Evolutionary conservation across 2,113 vertebrate genomes (phyloP).

Genomic region (Tylochromis polylepis): DNA sequence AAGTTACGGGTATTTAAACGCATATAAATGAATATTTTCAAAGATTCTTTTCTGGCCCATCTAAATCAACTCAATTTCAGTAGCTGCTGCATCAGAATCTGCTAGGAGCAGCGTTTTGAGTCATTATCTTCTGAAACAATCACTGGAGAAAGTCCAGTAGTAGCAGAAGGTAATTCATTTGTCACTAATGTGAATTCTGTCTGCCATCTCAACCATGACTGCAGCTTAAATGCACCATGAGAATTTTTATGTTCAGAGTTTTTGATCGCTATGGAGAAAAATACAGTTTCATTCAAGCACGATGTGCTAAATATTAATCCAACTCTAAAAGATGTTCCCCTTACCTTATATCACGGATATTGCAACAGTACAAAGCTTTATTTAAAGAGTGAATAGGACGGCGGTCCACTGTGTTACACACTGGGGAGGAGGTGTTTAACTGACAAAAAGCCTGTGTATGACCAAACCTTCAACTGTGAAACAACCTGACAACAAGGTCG

Average conservation of each 20-base stretch:
- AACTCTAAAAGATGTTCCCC: not conserved
- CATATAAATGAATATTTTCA: not conserved
- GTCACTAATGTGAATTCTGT: not conserved
- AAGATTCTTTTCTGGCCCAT: not conserved
- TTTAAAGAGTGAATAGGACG: not conserved
- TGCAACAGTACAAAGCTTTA: not conserved
- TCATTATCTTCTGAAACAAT: not conserved
- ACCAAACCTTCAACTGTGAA: not conserved
- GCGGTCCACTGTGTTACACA: not conserved
- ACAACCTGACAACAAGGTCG: not conserved
- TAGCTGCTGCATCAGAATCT: not conserved
- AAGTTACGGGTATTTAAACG: not conserved
- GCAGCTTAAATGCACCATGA: not conserved
- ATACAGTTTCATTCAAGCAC: not conserved
- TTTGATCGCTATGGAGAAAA: not conserved
- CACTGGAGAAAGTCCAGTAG: not conserved
- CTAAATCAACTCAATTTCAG: not conserved
- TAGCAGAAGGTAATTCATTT: not conserved
- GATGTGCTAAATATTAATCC: not conserved
- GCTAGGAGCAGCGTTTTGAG: not conserved
- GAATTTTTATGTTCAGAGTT: not conserved
- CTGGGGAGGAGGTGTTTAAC: not conserved
- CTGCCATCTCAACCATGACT: not conserved
- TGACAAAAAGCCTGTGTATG: not conserved
- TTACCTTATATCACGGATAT: not conserved